Evolutionary conservation across 2,888 invertebrate genomes (phyloP).

Genomic region (Heliconius cydno): DNA sequence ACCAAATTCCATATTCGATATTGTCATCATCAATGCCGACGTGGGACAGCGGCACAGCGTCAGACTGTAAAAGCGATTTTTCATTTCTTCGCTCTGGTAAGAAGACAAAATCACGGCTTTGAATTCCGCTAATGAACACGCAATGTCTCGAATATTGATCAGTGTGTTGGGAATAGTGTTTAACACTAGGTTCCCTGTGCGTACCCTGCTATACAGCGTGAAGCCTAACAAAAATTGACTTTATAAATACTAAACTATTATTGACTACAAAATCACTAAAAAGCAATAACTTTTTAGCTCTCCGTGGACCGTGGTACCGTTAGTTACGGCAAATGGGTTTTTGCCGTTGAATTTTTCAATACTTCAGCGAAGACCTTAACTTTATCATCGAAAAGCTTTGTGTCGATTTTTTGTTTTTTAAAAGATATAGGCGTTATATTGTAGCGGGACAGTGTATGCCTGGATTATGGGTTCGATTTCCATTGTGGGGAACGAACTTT

Average conservation of each 20-base stretch:
- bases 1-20: background rate
- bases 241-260: background rate
- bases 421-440: background rate
- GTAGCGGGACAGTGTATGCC: background rate
- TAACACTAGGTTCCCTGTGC: background rate
- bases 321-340: constrained; percentile 15
- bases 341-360: constrained; percentile 3
- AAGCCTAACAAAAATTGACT: background rate
- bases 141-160: background rate
- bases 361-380: background rate
- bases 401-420: background rate
- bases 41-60: too few species aligned
- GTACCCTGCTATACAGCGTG: background rate
- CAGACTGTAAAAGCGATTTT: too few species aligned
- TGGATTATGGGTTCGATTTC: too few species aligned
- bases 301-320: constrained; percentile 6
- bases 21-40: too few species aligned
- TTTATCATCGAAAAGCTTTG: background rate
- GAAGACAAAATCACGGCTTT: background rate
- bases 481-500: too few species aligned
- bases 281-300: constrained; percentile 5
- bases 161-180: too few species aligned
- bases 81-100: too few species aligned
- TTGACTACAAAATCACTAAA: background rate
- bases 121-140: background rate